A percentile compares a stretch with the other conserved stretches of the same genome.
These are phyloP conservation scores for silkworm (Bombyx mori) DNA, from an alignment of 1,140 invertebrate genomes.

Conservation along the genomic window ASM3026992v2 NC_085116.1:12817501-12818000, in stretches of 20 bases:
- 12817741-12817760: not conserved
- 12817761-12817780: conserved; percentile 21
- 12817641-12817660: too few species aligned
- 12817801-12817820: conserved; percentile 9
- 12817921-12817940: conserved; percentile 38
- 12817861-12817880: conserved; percentile 56
- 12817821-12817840: conserved; percentile 8
- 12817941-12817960: conserved; percentile 12
- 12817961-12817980: too few species aligned
- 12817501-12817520: conserved; percentile 47
- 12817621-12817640: too few species aligned
- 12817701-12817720: not conserved
- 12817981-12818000: too few species aligned
- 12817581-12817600: not conserved
- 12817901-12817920: conserved; percentile 28
- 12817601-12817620: too few species aligned
- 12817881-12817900: conserved; percentile 53
- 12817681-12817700: not conserved
- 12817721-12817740: conserved; percentile 4
- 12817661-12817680: too few species aligned
- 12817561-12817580: not conserved
- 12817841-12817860: conserved; percentile 39
- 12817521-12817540: conserved; percentile 40
- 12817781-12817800: conserved; percentile 10
- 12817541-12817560: not conserved